Evolutionary conservation across 92 coral and sea anemone species (phyloP).

Genomic region (Bergia puertoricense): DNA sequence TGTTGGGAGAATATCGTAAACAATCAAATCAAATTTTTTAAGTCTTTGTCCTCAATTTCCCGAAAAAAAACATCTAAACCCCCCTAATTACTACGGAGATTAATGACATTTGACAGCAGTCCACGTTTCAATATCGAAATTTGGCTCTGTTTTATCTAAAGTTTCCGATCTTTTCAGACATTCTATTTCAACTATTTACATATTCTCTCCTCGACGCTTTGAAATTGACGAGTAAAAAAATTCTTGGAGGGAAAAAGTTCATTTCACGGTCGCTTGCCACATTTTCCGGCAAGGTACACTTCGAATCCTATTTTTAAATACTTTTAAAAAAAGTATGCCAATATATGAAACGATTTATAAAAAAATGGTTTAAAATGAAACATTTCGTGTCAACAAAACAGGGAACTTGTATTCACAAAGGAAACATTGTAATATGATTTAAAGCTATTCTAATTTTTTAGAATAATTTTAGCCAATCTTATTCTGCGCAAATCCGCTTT

Average conservation of each 20-base stretch:
- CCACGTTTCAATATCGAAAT: not conserved
- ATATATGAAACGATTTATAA: not conserved
- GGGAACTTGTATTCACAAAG: not conserved
- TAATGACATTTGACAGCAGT: not conserved
- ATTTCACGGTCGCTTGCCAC: too few species aligned
- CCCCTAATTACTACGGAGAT: not conserved
- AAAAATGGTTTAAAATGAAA: not conserved
- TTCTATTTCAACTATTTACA: too few species aligned
- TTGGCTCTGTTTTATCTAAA: not conserved
- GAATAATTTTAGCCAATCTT: not conserved
- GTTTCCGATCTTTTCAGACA: not conserved
- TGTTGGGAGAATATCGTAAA: constrained; percentile 32
- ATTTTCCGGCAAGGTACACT: too few species aligned
- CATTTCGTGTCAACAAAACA: not conserved
- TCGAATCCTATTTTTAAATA: not conserved
- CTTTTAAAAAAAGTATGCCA: not conserved
- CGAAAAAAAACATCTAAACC: not conserved
- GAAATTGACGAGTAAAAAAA: not conserved
- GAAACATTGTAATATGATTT: not conserved
- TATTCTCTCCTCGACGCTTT: not conserved
- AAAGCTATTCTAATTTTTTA: not conserved
- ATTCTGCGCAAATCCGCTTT: not conserved
- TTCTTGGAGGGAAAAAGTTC: not conserved
- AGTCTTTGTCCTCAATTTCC: not conserved
- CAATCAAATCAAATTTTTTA: not conserved